Evolutionary conservation across 2,113 vertebrate genomes (phyloP).

Genomic region (Charadrius vociferus): DNA sequence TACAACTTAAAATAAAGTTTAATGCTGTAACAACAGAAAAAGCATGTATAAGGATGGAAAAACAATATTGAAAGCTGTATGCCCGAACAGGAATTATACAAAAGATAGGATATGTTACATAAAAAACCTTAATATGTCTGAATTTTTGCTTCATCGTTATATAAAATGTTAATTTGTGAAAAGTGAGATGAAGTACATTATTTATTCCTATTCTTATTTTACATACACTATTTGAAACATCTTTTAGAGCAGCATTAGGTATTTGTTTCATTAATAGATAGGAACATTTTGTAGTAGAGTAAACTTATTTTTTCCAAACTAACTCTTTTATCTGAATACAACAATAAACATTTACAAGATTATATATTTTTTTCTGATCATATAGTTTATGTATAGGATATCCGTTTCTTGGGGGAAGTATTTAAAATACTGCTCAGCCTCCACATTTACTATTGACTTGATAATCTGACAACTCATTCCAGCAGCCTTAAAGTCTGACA

Average conservation of each 20-base stretch:
- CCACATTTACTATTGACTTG: constrained; percentile 70
- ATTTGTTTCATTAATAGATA: constrained; percentile 71
- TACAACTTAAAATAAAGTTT: constrained; percentile 83
- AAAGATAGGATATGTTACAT: constrained; percentile 80
- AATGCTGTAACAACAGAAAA: constrained; percentile 81
- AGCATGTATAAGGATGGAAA: constrained; percentile 76
- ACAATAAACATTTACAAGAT: constrained; percentile 71
- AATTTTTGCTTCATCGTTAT: constrained; percentile 75
- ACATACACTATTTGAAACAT: constrained; percentile 76
- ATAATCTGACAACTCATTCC: constrained; percentile 78
- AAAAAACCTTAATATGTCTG: constrained; percentile 75
- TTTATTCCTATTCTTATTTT: constrained; percentile 75
- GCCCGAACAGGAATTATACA: constrained; percentile 79
- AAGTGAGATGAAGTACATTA: constrained; percentile 79
- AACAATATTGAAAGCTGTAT: constrained; percentile 76
- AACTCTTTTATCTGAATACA: constrained; percentile 70
- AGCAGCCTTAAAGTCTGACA: constrained; percentile 81
- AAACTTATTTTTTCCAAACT: constrained; percentile 68
- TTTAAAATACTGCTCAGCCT: constrained; percentile 77
- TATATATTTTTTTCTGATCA: constrained; percentile 68
- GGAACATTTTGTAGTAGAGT: constrained; percentile 64
- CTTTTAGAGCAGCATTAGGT: constrained; percentile 76
- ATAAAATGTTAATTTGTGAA: constrained; percentile 78
- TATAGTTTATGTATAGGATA: constrained; percentile 66
- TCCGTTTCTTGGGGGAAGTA: constrained; percentile 60